Conservation (phyloP, 2,888 invertebrate species). For the Tanytarsus gracilentus region DNA sequence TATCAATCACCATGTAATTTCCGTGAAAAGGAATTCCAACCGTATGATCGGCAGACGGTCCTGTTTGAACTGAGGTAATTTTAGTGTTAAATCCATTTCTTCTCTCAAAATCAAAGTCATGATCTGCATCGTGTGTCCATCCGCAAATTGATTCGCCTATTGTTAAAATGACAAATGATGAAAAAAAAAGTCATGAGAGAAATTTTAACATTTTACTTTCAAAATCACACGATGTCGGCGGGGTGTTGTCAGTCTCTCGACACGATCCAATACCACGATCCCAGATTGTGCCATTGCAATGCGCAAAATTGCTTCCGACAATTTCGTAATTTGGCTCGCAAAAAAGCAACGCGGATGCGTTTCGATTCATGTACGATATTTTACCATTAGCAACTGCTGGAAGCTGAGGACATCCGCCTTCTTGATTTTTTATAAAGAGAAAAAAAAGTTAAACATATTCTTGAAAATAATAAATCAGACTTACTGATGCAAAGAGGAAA, state of each 20-base stretch:
- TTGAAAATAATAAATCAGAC: neutral
- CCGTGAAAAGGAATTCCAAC: constrained; percentile 50
- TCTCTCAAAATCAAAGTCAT: constrained; percentile 67
- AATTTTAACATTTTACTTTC: constrained; percentile 37
- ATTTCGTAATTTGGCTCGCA: constrained; percentile 57
- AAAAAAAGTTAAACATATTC: too few relatives aligned
- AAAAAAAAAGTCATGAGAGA: constrained; percentile 38
- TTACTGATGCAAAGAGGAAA: constrained; percentile 28
- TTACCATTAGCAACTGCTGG: constrained; percentile 47
- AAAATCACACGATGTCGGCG: constrained; percentile 36
- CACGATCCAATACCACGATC: constrained; percentile 59
- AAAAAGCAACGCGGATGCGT: constrained; percentile 53
- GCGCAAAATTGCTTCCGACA: constrained; percentile 52
- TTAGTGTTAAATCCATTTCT: constrained; percentile 44
- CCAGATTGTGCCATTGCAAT: constrained; percentile 65
- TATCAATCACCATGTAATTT: constrained; percentile 76
- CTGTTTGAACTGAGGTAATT: constrained; percentile 45
- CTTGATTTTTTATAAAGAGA: too few relatives aligned
- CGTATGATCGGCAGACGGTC: constrained; percentile 70
- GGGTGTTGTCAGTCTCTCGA: constrained; percentile 31
- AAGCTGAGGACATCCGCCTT: constrained; percentile 48
- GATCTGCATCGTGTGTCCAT: constrained; percentile 62
- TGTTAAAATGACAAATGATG: constrained; percentile 58
- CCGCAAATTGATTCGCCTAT: constrained; percentile 55
- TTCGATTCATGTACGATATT: constrained; percentile 45